Conservation (phyloP, 2,888 invertebrate genomes). For the Hydropsyche betteni region DNA sequence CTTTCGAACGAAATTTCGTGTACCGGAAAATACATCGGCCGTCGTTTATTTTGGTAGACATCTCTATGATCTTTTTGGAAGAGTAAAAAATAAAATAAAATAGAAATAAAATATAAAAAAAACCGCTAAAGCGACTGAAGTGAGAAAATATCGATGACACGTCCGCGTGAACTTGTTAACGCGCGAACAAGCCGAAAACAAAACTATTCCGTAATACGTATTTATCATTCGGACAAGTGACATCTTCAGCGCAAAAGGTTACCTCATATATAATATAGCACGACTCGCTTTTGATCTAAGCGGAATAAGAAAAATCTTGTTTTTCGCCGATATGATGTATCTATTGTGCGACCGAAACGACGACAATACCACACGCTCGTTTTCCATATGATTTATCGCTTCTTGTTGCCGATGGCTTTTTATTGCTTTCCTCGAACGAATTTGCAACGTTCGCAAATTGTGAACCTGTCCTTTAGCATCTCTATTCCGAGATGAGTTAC, state of each 20-base stretch:
- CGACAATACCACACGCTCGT: too few relatives aligned
- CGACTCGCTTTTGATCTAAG: too few relatives aligned
- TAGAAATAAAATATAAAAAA: not conserved
- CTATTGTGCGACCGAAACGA: too few relatives aligned
- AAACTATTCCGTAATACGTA: slow-evolving; percentile 20
- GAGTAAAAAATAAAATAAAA: not conserved
- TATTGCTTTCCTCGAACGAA: too few relatives aligned
- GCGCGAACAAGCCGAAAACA: slow-evolving; percentile 23
- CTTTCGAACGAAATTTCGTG: slow-evolving; percentile 4
- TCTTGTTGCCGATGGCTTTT: too few relatives aligned
- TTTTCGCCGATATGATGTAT: too few relatives aligned
- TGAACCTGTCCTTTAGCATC: too few relatives aligned
- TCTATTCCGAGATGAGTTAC: slow-evolving; percentile 5
- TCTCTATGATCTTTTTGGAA: slow-evolving; percentile 14
- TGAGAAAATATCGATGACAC: slow-evolving; percentile 22
- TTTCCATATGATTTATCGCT: too few relatives aligned
- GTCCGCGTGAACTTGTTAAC: slow-evolving; percentile 22
- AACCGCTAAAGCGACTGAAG: slow-evolving; percentile 4
- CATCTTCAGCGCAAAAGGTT: slow-evolving; percentile 4
- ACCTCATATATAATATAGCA: not conserved
- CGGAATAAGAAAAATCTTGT: too few relatives aligned
- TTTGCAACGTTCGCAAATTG: too few relatives aligned
- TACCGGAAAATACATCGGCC: slow-evolving; percentile 17
- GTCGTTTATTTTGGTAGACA: slow-evolving; percentile 8
- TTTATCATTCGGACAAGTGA: slow-evolving; percentile 27